Evolutionary conservation across 2,888 invertebrate genomes (phyloP).

Genomic region (Orthosia cruda): DNA sequence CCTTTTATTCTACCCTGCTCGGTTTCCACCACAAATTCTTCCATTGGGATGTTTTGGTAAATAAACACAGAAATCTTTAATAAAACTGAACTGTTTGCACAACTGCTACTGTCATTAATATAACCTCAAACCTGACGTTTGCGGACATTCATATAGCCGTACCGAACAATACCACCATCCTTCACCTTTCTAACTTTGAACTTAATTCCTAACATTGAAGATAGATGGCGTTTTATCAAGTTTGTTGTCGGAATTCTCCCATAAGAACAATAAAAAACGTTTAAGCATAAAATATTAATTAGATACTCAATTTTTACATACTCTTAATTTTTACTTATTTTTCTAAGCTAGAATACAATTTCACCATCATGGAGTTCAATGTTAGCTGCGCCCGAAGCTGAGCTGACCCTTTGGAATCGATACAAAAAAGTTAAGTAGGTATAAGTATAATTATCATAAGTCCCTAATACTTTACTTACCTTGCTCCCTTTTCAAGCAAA

Average conservation of each 20-base stretch:
- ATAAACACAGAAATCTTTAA: slow-evolving; percentile 37
- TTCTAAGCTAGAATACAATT: neutral
- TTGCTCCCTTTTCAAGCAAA: neutral
- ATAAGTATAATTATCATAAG: neutral
- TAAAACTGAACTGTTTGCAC: slow-evolving; percentile 36
- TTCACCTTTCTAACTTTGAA: slow-evolving; percentile 28
- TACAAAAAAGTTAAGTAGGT: too few relatives aligned
- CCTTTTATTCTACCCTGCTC: slow-evolving; percentile 90
- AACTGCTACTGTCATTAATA: slow-evolving; percentile 44
- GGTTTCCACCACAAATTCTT: slow-evolving; percentile 77
- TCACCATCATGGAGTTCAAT: neutral
- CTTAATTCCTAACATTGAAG: slow-evolving; percentile 20
- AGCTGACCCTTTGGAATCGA: neutral
- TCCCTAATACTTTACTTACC: neutral
- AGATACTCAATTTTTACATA: neutral
- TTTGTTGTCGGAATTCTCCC: neutral
- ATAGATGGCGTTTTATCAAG: slow-evolving; percentile 59
- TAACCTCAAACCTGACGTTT: slow-evolving; percentile 53
- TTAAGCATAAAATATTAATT: neutral
- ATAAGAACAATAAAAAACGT: neutral
- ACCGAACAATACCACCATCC: slow-evolving; percentile 13
- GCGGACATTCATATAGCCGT: neutral
- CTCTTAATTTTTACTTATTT: too few relatives aligned
- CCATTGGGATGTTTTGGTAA: slow-evolving; percentile 24
- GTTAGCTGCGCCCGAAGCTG: neutral